Conservation (phyloP, 2,888 invertebrate genomes). For the Thumatha senex region DNA sequence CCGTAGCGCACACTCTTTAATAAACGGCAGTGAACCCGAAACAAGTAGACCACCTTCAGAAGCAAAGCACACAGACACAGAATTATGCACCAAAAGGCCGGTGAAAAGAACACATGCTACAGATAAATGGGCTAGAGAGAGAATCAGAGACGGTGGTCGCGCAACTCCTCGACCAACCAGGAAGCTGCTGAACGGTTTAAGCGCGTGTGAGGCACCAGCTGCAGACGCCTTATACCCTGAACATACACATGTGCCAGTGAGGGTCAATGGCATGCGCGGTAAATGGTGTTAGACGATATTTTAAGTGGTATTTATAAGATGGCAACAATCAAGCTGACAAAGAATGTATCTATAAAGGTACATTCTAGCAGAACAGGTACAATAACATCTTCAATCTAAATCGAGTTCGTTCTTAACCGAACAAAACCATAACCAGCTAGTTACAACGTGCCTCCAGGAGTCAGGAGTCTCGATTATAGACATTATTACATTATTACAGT, state of each 20-base stretch:
- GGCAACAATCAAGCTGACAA: constrained; percentile 7
- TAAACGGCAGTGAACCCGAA: constrained; percentile 75
- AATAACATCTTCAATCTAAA: no score
- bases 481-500: no score
- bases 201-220: constrained; percentile 60
- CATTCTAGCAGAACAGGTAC: no score
- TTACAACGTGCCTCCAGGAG: no score
- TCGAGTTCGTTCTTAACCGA: no score
- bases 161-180: constrained; percentile 70
- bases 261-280: constrained; percentile 42
- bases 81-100: constrained; percentile 78
- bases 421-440: no score
- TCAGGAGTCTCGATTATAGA: no score
- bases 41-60: constrained; percentile 62
- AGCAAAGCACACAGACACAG: constrained; percentile 38
- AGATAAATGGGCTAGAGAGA: constrained; percentile 58
- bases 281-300: constrained; percentile 60
- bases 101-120: constrained; percentile 83
- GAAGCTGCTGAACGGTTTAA: constrained; percentile 53
- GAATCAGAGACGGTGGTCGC: constrained; percentile 54
- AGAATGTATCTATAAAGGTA: not conserved
- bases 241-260: constrained; percentile 45
- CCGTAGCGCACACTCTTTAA: constrained; percentile 90
- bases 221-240: constrained; percentile 72
- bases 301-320: not conserved